Base-by-base conservation (phyloP, 2,888 invertebrate genomes). In the Diadromus collaris region DNA sequence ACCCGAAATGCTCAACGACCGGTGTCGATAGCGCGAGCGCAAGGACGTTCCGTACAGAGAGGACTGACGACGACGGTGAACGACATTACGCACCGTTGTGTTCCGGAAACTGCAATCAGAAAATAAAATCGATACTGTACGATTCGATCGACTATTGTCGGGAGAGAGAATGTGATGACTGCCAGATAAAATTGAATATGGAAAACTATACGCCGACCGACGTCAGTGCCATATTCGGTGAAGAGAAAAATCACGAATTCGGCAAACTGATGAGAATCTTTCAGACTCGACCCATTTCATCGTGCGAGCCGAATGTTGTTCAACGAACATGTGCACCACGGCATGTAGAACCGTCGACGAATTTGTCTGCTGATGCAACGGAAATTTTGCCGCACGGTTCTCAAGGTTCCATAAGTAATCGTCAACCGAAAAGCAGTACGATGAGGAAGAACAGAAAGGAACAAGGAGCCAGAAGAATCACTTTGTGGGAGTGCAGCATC, bases 41-140 rank as follows among this genome's bases (percentile, higher is more conserved):
- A 13, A 72, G 65, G 38, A 89, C 89, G 87, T 89, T 88, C 69
- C 86, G 86, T 1, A 6, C 13, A 1, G n/a, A 56, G 27, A 38
- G 16, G 51, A n/a, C n/a, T 4, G 32, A 64, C 9, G 10, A 58
- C 1, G 5, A 19, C 10, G 41, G 19, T 3, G 60, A 67, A 5
- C 32, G 38, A 54, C 80, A 80, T 70, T 80, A 74, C 29, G 16
- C 44, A 1, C 72, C 76, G 1, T 10, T 72, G 41, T 80, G 80
- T 21, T 10, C 70, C 4, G 80, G 80, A 6, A 10, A 71, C 41
- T 80, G 80, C 48, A 77, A 80, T 69, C 44, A 13, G 21, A 58
- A 16, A 1, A 21, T 7, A 19, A 67, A 65, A 41, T 10, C 34
- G 1, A 21, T 10, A 41, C 9, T 27, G n/a, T 21, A 76, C 51